Evolutionary conservation across 2,113 vertebrate genomes (phyloP), one percentile per base, ranked within the genome.

Genomic region (Conger conger): DNA sequence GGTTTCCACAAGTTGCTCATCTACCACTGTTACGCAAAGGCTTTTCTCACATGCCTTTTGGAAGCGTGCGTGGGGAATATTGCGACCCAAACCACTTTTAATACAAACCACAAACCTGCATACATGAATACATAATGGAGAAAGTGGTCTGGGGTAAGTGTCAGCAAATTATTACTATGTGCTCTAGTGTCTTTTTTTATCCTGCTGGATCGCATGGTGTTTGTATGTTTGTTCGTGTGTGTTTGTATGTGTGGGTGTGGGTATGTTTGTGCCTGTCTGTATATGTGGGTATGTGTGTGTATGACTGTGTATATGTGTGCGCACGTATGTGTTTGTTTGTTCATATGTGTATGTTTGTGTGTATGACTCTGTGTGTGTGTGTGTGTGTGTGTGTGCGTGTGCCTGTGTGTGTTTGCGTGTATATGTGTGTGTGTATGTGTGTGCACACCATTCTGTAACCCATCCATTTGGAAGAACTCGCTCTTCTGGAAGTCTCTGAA

Each of bases 71-170:
- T 88, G 91, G 23, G n/a, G 82, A 82, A 89, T 89, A 86, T 81
- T 82, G 85, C 91, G 92, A 94, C 92, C 91, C 81, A 90, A 94
- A 92, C 89, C 92, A 93, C 91, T 88, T 91, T 89, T 80, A 89
- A 91, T 86, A 91, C 86, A 88, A 88, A 94, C 93, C 94, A 92
- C 93, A 94, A 88, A n/a, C n/a, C 90, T 91, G 92, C 91, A 90
- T 95, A 92, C 95, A 94, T 94, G 94, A 93, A 92, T 93, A 89
- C 92, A 92, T 93, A 94, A 93, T 89, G 86, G 83, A 90, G 89
- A 88, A 73, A 30, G 91, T 84, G 90, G 81, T 89, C 92, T 92
- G 86, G 82, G 83, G 81, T 93, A 92, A 87, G 89, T 89, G 91
- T 88, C 89, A 93, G 92, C 87, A 94, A 94, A 94, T 93, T 93